Conservation (phyloP, 2,888 invertebrate genomes). For the Syrista parreyssii region DNA sequence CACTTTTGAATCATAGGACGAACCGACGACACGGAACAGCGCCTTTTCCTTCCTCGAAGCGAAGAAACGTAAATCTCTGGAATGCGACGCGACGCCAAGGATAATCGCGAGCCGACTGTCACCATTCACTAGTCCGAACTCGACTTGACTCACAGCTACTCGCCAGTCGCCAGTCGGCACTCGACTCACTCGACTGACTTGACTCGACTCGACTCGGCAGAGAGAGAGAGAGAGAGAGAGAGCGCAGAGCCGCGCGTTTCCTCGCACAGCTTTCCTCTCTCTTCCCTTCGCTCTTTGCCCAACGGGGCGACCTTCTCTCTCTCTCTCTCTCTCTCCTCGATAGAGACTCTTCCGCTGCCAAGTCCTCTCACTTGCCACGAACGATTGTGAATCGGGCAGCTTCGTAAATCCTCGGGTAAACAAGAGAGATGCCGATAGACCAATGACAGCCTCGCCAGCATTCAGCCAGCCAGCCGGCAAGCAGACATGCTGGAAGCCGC, state of each 20-base stretch:
- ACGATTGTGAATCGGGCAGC: slow-evolving; percentile 23
- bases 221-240: background rate
- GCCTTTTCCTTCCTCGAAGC: background rate
- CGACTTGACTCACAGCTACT: slow-evolving; percentile 1
- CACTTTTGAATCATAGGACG: background rate
- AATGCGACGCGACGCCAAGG: background rate
- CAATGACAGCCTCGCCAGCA: background rate
- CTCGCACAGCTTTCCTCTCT: background rate
- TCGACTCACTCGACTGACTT: background rate
- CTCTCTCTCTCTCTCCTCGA: slow-evolving; percentile 18
- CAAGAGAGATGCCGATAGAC: slow-evolving; percentile 21
- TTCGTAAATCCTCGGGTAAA: slow-evolving; percentile 45
- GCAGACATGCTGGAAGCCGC: background rate
- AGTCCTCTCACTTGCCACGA: slow-evolving; percentile 17
- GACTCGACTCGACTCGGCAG: background rate
- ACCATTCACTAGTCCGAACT: background rate
- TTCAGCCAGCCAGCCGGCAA: background rate
- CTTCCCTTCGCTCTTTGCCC: background rate
- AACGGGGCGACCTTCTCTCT: background rate
- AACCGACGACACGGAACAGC: background rate
- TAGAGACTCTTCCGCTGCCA: slow-evolving; percentile 13
- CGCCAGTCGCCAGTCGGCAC: background rate
- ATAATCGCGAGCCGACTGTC: background rate
- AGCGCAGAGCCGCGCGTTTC: background rate
- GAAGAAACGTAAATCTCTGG: background rate